Base-by-base conservation (phyloP, 2,888 invertebrate genomes). In the Amiota mariae region DNA sequence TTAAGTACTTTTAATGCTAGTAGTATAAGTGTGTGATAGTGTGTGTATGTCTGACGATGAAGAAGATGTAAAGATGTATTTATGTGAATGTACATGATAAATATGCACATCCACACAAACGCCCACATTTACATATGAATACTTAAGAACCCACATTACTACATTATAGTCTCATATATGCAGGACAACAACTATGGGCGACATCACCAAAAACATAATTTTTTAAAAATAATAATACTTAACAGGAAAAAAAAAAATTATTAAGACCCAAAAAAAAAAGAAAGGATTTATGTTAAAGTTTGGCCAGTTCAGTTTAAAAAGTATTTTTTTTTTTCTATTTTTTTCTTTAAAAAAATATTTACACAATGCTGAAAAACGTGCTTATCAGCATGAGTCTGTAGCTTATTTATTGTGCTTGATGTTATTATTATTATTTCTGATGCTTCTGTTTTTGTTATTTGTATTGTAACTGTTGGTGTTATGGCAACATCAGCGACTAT, bases 341-440 rank as follows among this genome's bases (percentile, higher is more conserved):
- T 54, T 54, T 13, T n/a, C n/a, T 6, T n/a, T n/a, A 63, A 66
- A 47, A 46, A 66, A 66, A 66, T 48, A 66, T 66, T 66, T 66
- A 47, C 18, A 66, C 66, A 66, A 66, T 66, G 66, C 66, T 48
- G 47, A 66, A 66, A 66, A 66, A 66, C 66, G 66, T 66, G 66
- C 66, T 66, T 66, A 66, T 66, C 66, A 66, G 66, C 66, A 66
- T 66, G 47, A 66, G 66, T 15, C 66, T 47, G 15, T 48, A 66
- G 66, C 66, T 66, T 66, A 66, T 66, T 66, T 66, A 66, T 66
- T 15, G 66, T 48, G n/a, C 54, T 47, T 48, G 48, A 48, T 54
- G 12, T 54, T 54, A 6, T 54, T 54, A n/a, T n/a, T 54, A 4
- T 54, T 51, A n/a, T n/a, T 54, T 12, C n/a, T 54, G 54, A 2